Percentiles rank a stretch among this genome's conserved stretches.
These are phyloP conservation scores for Austrolebias charrua DNA, from an alignment of 2,797 vertebrate species.

Conservation along the genomic window DNA sequence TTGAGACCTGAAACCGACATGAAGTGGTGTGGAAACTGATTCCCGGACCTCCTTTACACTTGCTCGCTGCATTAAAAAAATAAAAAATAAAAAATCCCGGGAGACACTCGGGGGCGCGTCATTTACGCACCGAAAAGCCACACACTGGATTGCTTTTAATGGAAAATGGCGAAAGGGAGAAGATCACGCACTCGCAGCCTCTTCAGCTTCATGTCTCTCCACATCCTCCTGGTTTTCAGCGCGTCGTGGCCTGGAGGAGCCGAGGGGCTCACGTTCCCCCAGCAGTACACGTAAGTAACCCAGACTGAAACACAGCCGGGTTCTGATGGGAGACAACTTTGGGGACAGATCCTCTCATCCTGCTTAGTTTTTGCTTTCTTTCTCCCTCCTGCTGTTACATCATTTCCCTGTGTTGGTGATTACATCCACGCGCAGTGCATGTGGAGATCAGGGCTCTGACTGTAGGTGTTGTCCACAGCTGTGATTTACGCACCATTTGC, in stretches of 20 bases:
- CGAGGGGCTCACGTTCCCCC: constrained; percentile 88
- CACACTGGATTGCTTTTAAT: constrained; percentile 62
- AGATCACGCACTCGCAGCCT: constrained; percentile 87
- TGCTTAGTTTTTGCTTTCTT: background rate
- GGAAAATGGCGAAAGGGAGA: constrained; percentile 92
- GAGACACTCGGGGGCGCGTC: constrained; percentile 49
- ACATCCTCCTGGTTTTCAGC: constrained; percentile 82
- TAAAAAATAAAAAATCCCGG: background rate
- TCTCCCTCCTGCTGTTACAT: constrained; percentile 46
- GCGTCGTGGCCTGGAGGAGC: constrained; percentile 85
- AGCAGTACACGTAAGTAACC: constrained; percentile 91
- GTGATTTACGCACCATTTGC: constrained; percentile 19
- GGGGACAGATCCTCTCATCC: constrained; percentile 2
- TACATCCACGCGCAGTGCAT: constrained; percentile 37
- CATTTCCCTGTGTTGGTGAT: constrained; percentile 46
- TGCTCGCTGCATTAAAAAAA: no score
- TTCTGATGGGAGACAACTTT: constrained; percentile 54
- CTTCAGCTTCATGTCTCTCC: constrained; percentile 82
- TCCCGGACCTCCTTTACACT: constrained; percentile 23
- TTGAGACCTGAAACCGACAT: constrained; percentile 41
- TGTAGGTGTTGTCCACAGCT: constrained; percentile 46
- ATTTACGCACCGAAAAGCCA: constrained; percentile 51
- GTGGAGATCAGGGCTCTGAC: constrained; percentile 17
- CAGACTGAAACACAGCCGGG: constrained; percentile 21
- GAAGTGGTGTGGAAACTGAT: constrained; percentile 52